Percentiles rank a stretch among this genome's conserved stretches.
phyloP scores from a whole-genome alignment of 2,113 vertebrate species.

The Canis aureus region DNA sequence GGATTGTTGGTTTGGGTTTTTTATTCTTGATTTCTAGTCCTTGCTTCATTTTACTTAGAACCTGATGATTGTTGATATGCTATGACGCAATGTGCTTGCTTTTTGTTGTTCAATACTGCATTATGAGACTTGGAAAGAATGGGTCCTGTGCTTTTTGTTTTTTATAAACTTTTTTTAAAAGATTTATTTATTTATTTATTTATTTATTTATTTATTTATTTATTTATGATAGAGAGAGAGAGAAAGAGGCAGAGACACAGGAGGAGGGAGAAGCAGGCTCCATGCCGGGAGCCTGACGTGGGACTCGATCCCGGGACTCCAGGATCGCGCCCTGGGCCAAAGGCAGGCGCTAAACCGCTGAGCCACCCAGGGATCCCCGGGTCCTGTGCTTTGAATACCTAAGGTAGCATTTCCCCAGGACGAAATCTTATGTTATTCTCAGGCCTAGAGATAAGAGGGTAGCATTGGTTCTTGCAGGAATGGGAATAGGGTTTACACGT shows the following conservation, averaged over 20 bases:
- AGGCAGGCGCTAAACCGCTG: no score
- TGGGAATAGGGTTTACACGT: constrained; percentile 33
- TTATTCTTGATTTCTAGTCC: constrained; percentile 42
- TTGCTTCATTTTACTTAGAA: background rate
- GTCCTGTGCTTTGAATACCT: background rate
- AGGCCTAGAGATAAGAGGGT: background rate
- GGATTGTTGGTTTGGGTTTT: constrained; percentile 42
- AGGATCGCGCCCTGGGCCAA: no score
- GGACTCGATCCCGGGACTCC: no score
- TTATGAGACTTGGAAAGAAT: background rate
- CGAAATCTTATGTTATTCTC: background rate
- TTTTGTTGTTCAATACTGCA: background rate
- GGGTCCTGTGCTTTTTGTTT: background rate
- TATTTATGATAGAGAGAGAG: no score
- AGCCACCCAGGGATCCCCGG: no score
- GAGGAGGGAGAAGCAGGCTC: no score
- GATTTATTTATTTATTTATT: no score
- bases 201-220: no score
- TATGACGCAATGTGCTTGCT: background rate
- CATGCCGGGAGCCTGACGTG: no score
- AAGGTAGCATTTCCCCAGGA: background rate
- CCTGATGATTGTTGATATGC: background rate
- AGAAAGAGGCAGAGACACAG: no score
- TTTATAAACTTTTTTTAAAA: no score
- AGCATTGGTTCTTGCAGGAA: constrained; percentile 25